phyloP scores from a whole-genome alignment of 1,140 invertebrate species.

The Danaus plexippus region DNA sequence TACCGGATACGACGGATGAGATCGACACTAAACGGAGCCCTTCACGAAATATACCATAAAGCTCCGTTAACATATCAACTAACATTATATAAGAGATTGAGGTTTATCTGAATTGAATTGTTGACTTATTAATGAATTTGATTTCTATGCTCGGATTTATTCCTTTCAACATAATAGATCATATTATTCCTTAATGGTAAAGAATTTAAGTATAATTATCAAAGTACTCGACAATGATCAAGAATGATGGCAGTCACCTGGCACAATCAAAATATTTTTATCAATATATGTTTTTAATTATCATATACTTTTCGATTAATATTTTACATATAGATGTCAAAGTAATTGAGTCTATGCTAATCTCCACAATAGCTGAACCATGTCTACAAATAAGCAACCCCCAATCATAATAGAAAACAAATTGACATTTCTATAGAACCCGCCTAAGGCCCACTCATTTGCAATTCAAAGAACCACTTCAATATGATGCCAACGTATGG shows the following conservation, averaged over 20 bases:
- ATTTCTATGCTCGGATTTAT: too few species aligned
- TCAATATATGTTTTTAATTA: too few species aligned
- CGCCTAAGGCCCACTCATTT: conserved; percentile 53
- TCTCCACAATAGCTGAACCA: conserved; percentile 40
- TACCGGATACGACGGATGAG: conserved; percentile 47
- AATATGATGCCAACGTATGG: conserved; percentile 61
- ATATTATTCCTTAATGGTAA: too few species aligned
- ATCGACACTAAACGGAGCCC: conserved; percentile 37
- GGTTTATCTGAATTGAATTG: conserved; percentile 1
- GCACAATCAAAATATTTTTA: too few species aligned
- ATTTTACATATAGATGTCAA: too few species aligned
- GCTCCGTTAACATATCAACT: too few species aligned
- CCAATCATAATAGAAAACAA: conserved; percentile 55
- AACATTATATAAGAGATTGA: background rate
- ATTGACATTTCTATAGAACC: conserved; percentile 65
- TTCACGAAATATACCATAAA: conserved; percentile 12
- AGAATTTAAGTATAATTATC: too few species aligned
- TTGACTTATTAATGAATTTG: too few species aligned
- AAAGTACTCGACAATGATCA: too few species aligned
- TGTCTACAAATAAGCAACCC: conserved; percentile 33
- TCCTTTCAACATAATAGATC: too few species aligned
- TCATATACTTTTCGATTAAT: too few species aligned
- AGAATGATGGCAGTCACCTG: too few species aligned
- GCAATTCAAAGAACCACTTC: conserved; percentile 65
- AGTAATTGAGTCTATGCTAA: background rate